Evolutionary conservation across 2,113 vertebrate species (phyloP).

Genomic region (Lonchura striata): DNA sequence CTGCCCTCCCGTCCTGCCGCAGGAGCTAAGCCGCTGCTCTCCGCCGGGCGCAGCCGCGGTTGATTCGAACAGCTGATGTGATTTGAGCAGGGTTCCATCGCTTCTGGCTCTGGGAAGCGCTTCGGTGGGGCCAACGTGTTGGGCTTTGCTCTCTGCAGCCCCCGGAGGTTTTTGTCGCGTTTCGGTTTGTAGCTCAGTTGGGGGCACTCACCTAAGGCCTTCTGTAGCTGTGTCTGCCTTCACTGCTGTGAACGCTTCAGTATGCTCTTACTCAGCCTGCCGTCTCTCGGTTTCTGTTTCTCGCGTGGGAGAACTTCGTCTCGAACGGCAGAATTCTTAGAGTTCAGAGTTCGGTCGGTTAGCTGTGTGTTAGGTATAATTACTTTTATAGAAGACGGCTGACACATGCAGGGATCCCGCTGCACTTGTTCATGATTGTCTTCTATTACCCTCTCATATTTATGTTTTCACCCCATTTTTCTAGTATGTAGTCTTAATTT

Average conservation of each 20-base stretch:
- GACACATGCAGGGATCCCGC: fast-evolving
- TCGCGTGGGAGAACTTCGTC: fast-evolving
- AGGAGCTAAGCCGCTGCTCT: background rate
- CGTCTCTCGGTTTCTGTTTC: fast-evolving
- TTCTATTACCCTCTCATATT: fast-evolving
- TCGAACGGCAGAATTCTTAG: no score
- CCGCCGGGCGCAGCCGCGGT: background rate
- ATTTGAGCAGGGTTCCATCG: fast-evolving
- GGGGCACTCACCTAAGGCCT: fast-evolving
- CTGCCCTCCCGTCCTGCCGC: background rate
- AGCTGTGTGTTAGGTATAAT: no score
- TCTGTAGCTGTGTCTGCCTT: background rate
- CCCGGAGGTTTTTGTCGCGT: background rate
- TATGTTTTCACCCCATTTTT: background rate
- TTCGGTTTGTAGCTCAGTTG: fast-evolving
- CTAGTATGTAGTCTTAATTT: background rate
- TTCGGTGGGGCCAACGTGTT: background rate
- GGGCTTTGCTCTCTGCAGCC: fast-evolving
- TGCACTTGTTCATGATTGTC: fast-evolving
- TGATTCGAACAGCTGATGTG: fast-evolving
- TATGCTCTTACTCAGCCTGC: fast-evolving
- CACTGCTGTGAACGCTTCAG: fast-evolving
- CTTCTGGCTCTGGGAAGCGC: fast-evolving
- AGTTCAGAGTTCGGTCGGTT: fast-evolving
- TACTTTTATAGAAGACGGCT: fast-evolving